A percentile compares a stretch with the other conserved stretches of the same genome.
phyloP scores from a whole-genome alignment of 2,888 invertebrate species.

The Acleris sparsana region DNA sequence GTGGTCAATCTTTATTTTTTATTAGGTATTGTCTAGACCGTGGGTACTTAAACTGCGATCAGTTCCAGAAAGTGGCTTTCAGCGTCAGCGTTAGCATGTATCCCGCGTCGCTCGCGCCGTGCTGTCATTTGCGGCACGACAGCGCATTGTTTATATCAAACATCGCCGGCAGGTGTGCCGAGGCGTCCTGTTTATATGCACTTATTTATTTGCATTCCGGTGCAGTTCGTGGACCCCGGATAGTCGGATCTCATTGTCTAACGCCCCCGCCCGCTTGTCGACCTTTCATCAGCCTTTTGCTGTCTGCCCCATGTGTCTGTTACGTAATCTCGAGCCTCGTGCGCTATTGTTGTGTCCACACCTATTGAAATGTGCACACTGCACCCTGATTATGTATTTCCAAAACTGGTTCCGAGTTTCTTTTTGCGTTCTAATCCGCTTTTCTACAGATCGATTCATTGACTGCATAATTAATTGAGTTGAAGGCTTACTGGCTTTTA shows the following conservation, averaged over 20 bases:
- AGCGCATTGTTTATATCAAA: constrained; percentile 76
- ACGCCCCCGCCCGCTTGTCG: constrained; percentile 54
- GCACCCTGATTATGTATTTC: constrained; percentile 52
- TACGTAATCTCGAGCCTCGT: constrained; percentile 48
- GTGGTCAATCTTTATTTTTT: no score
- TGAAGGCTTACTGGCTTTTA: constrained; percentile 5
- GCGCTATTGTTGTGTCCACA: constrained; percentile 54
- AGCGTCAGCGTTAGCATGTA: constrained; percentile 39
- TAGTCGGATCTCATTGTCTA: constrained; percentile 68
- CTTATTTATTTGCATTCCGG: constrained; percentile 81
- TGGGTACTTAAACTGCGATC: neutral
- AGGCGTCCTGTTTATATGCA: constrained; percentile 75
- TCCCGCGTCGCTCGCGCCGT: constrained; percentile 45
- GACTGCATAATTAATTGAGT: neutral
- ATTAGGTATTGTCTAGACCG: no score
- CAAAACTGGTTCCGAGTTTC: constrained; percentile 37
- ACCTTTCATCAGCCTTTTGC: constrained; percentile 62
- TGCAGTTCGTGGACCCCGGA: constrained; percentile 74
- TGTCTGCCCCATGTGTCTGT: constrained; percentile 49
- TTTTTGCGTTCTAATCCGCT: constrained; percentile 3
- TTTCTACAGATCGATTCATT: neutral
- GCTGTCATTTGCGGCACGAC: constrained; percentile 57
- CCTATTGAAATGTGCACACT: constrained; percentile 41
- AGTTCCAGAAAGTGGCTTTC: constrained; percentile 14
- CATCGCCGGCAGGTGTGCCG: constrained; percentile 75